Evolutionary conservation across 2,888 invertebrate genomes (phyloP), one percentile per base, ranked within the genome.

Genomic region (Athalia circularis): DNA sequence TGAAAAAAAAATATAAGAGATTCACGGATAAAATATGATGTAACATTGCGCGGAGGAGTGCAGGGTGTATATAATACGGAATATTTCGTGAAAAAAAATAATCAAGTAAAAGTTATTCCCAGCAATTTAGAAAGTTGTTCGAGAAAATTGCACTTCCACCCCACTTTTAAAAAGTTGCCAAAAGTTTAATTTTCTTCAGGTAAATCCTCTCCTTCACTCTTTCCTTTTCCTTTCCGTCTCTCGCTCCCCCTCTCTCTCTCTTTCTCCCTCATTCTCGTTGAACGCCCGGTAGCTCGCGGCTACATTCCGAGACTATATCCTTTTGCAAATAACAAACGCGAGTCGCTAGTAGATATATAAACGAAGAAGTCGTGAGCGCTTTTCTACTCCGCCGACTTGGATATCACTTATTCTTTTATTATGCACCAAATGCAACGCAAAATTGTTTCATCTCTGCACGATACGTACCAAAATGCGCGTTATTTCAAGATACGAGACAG

Each of bases 71-170:
- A 29, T 29, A 29, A 29, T 29, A 29, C 29, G 47, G 61, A 75
- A 75, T 75, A 75, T 75, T 75, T 75, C 52, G 59, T 11, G n/a
- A n/a, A 15, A 76, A 76, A 64, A 65, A 45, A 61, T 77, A 65
- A 65, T 67, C 65, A 77, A 57, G 77, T 77, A 65, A 65, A 77
- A 77, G 62, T 77, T 65, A 67, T 67, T 65, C 77, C 65, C 57
- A 52, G 77, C 65, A 65, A 67, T 65, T 85, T 82, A 65, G 85
- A 85, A 85, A 84, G 85, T 84, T 85, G 84, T 86, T 82, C 81
- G 80, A 82, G 84, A 84, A 86, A 86, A 87, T 87, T 86, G 86
- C 85, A 83, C 84, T 84, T 86, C 84, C 81, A 83, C 65, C 81
- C 81, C 82, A 82, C 83, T 85, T 83, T 84, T 84, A 84, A 84